phyloP scores from a whole-genome alignment of 2,797 vertebrate species.

The Hozukius guyotensis region DNA sequence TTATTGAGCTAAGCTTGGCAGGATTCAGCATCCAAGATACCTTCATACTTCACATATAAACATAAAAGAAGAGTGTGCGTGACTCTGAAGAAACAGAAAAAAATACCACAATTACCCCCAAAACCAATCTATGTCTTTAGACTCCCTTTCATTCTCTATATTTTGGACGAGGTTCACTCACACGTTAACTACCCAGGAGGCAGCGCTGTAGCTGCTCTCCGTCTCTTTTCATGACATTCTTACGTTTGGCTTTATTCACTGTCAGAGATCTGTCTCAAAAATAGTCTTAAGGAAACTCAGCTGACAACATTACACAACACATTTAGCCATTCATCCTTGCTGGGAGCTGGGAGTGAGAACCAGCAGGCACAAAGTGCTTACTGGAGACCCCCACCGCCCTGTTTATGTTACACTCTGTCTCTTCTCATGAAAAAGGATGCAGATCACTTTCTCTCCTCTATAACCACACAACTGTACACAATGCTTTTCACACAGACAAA shows the following conservation, averaged over 20 bases:
- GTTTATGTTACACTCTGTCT: constrained; percentile 26
- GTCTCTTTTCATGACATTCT: background rate
- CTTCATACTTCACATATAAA: background rate
- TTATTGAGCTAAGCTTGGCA: background rate
- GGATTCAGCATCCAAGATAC: background rate
- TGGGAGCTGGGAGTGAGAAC: constrained; percentile 6
- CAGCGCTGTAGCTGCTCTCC: background rate
- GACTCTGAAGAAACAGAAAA: background rate
- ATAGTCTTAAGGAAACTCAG: background rate
- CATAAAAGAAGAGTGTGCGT: background rate
- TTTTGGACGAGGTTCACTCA: constrained; percentile 9
- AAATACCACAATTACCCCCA: background rate
- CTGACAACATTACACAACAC: constrained; percentile 17
- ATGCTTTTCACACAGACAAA: constrained; percentile 11
- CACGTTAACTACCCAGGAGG: background rate
- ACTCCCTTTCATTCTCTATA: background rate
- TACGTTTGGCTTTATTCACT: constrained; percentile 2
- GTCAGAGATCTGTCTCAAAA: constrained; percentile 9
- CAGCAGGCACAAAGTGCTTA: constrained; percentile 25
- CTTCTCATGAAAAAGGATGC: constrained; percentile 25
- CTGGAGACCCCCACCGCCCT: constrained; percentile 11
- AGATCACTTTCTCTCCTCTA: constrained; percentile 15
- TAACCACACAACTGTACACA: background rate
- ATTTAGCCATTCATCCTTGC: constrained; percentile 23
- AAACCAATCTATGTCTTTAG: background rate